Percentiles rank a stretch among this genome's conserved stretches.
These are phyloP conservation scores for Echinops telfairi DNA, from an alignment of 2,113 vertebrate species.

Conservation along the genomic window DNA sequence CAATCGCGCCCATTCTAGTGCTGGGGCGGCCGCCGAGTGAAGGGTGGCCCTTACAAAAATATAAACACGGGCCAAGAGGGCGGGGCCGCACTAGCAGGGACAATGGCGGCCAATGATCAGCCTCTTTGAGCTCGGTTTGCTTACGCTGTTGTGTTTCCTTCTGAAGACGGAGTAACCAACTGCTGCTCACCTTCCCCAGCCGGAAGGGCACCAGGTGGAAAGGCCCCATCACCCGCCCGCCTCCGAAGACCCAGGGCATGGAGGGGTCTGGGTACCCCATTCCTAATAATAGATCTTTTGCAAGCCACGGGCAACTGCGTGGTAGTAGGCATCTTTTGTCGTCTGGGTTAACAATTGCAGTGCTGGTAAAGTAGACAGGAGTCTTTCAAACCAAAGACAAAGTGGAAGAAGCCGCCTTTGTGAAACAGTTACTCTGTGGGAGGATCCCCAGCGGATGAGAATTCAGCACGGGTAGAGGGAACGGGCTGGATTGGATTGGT, in stretches of 20 bases:
- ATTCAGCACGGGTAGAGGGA: neutral
- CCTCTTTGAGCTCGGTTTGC: conserved; percentile 77
- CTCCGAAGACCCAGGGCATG: neutral
- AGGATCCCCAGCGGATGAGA: neutral
- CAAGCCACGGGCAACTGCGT: neutral
- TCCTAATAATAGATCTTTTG: neutral
- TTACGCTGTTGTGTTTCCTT: conserved; percentile 86
- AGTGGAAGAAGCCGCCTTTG: conserved; percentile 4
- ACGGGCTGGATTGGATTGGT: neutral
- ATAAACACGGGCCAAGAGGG: conserved; percentile 87
- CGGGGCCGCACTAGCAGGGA: conserved; percentile 81
- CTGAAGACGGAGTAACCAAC: conserved; percentile 61
- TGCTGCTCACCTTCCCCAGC: neutral
- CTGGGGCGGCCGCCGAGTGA: conserved; percentile 79
- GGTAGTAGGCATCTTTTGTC: neutral
- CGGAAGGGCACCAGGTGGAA: neutral
- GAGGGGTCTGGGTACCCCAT: neutral
- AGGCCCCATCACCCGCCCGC: conserved; percentile 5
- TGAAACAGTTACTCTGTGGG: neutral
- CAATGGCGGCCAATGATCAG: conserved; percentile 86
- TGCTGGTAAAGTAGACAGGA: neutral
- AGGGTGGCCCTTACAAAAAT: conserved; percentile 87
- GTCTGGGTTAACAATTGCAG: neutral
- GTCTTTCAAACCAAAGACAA: conserved; percentile 28
- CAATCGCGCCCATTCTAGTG: conserved; percentile 83